Evolutionary conservation across 2,797 vertebrate species (phyloP).

Genomic region (Clarias pachynema): DNA sequence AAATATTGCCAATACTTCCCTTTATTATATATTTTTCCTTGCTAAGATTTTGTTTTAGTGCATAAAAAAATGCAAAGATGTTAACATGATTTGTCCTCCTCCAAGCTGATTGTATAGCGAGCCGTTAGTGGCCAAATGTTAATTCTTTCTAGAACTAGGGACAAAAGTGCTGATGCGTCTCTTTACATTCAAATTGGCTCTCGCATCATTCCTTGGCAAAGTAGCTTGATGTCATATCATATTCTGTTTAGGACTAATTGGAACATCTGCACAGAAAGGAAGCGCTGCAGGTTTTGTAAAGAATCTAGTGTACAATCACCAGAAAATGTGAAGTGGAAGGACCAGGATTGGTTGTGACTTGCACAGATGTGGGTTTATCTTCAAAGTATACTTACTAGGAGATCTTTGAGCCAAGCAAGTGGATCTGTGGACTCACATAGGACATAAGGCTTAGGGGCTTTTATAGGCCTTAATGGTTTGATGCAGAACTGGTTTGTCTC

Average conservation of each 20-base stretch:
- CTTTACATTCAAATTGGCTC: conserved; percentile 63
- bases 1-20: neutral
- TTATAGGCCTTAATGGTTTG: neutral
- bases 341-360: neutral
- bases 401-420: neutral
- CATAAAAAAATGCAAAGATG: conserved; percentile 59
- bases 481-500: neutral
- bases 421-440: neutral
- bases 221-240: conserved; percentile 64
- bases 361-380: neutral
- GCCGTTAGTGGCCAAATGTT: conserved; percentile 62
- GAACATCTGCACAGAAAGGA: conserved; percentile 74
- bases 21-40: neutral
- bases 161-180: conserved; percentile 70
- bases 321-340: neutral
- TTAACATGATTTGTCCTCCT: conserved; percentile 13
- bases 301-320: neutral
- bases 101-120: conserved; percentile 47
- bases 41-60: neutral
- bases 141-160: conserved; percentile 51
- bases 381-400: neutral
- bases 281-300: conserved; percentile 44
- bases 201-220: conserved; percentile 42
- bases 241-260: conserved; percentile 60
- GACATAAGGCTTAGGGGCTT: neutral